Evolutionary conservation across 2,888 invertebrate species (phyloP).

Genomic region (Fragum fragum): DNA sequence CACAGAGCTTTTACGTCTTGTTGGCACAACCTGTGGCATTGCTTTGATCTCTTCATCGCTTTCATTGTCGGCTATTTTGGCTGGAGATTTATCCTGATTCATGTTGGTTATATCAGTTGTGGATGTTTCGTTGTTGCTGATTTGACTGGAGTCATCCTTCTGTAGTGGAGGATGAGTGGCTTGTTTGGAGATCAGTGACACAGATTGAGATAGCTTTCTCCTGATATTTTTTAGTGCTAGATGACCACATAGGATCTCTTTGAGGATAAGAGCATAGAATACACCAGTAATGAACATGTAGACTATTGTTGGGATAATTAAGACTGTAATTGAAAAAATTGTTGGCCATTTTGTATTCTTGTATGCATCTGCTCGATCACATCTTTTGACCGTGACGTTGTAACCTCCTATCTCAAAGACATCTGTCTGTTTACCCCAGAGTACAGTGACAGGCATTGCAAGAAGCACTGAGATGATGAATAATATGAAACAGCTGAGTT

Average conservation of each 20-base stretch:
- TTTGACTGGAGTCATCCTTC: conserved; percentile 7
- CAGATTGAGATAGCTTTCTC: conserved; percentile 14
- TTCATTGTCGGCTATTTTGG: conserved; percentile 6
- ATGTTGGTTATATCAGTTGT: neutral
- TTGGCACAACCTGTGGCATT: conserved; percentile 8
- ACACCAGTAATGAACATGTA: conserved; percentile 41
- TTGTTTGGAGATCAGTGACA: neutral
- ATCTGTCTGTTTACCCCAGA: conserved; percentile 48
- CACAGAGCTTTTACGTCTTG: conserved; percentile 9
- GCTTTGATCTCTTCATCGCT: conserved; percentile 31
- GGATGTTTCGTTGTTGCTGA: conserved; percentile 7
- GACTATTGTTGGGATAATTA: conserved; percentile 29
- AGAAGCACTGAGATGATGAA: conserved; percentile 29
- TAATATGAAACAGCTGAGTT: conserved; percentile 14
- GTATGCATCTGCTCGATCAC: conserved; percentile 38
- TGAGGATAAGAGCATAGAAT: conserved; percentile 33
- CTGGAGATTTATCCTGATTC: neutral
- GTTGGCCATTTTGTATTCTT: conserved; percentile 39
- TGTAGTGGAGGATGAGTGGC: neutral
- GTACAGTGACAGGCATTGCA: conserved; percentile 22
- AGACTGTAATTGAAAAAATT: conserved; percentile 24
- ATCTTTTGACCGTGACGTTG: conserved; percentile 30
- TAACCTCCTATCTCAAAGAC: conserved; percentile 3
- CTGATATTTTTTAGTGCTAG: conserved; percentile 29
- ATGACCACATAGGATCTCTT: conserved; percentile 33